A percentile compares a stretch with the other conserved stretches of the same genome.
Conservation (phyloP, 2,113 vertebrate genomes). For the Chroicocephalus ridibundus region DNA sequence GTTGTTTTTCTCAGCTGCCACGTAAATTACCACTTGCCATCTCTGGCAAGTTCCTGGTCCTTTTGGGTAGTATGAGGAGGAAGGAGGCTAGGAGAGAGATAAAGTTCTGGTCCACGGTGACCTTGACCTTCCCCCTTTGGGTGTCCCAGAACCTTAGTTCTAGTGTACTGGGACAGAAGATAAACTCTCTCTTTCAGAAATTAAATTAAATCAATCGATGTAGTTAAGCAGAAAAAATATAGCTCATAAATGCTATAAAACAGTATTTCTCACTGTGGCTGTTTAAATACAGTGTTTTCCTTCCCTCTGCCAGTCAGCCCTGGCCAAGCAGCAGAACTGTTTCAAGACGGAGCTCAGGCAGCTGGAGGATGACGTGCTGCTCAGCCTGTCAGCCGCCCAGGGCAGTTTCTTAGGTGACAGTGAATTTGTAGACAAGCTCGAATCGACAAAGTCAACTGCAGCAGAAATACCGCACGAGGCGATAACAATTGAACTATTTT, state of each 20-base stretch:
- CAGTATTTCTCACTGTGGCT: not conserved
- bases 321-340: constrained; percentile 83
- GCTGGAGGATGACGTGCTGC: constrained; percentile 80
- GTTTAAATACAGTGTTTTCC: not conserved
- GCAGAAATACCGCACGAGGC: constrained; percentile 80
- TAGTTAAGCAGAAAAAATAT: not conserved
- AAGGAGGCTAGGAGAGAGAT: not conserved
- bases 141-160: not conserved
- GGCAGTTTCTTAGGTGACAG: constrained; percentile 79
- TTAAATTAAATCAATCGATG: not conserved
- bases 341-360: constrained; percentile 81
- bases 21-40: accelerated
- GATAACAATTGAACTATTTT: not conserved
- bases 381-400: constrained; percentile 77
- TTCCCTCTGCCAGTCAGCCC: constrained; percentile 59
- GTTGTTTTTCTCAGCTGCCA: not conserved
- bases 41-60: not conserved
- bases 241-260: not conserved
- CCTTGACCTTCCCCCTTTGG: not conserved
- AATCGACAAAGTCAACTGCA: constrained; percentile 77
- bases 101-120: not conserved
- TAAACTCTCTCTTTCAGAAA: not conserved
- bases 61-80: not conserved
- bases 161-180: not conserved
- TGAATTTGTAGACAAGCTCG: constrained; percentile 81